Evolutionary conservation across 2,113 vertebrate species (phyloP).

Genomic region (Apeltes quadracus): DNA sequence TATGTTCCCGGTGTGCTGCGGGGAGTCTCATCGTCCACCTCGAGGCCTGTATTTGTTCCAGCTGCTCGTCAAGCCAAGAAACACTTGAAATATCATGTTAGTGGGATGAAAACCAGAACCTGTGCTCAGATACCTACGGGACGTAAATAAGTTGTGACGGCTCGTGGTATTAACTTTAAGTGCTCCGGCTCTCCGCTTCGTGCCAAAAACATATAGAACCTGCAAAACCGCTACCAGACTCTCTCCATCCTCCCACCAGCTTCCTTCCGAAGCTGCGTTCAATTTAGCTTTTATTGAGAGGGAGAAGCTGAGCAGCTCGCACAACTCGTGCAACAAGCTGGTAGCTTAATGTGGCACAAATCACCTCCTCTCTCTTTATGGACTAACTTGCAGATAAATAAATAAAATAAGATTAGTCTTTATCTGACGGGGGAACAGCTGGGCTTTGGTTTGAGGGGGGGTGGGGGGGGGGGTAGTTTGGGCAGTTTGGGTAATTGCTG

Average conservation of each 20-base stretch:
- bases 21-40: conserved; percentile 34
- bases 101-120: conserved; percentile 23
- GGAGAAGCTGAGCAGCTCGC: background rate
- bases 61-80: conserved; percentile 24
- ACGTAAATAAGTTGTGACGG: conserved; percentile 30
- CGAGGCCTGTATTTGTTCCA: conserved; percentile 23
- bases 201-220: conserved; percentile 5
- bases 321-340: background rate
- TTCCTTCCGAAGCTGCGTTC: background rate
- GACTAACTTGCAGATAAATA: background rate
- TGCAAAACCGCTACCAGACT: background rate
- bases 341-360: background rate
- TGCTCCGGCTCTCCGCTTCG: background rate
- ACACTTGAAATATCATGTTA: conserved; percentile 20
- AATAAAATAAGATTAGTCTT: background rate
- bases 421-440: too few species aligned
- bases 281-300: background rate
- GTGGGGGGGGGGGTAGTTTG: too few species aligned
- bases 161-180: conserved; percentile 17
- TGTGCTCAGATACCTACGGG: conserved; percentile 16
- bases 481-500: too few species aligned
- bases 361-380: background rate
- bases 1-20: background rate
- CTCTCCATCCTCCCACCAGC: background rate
- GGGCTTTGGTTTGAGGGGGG: too few species aligned